Percentiles rank a stretch among this genome's conserved stretches.
Conservation (phyloP, 2,888 invertebrate genomes). For the Prenolepis imparis region DNA sequence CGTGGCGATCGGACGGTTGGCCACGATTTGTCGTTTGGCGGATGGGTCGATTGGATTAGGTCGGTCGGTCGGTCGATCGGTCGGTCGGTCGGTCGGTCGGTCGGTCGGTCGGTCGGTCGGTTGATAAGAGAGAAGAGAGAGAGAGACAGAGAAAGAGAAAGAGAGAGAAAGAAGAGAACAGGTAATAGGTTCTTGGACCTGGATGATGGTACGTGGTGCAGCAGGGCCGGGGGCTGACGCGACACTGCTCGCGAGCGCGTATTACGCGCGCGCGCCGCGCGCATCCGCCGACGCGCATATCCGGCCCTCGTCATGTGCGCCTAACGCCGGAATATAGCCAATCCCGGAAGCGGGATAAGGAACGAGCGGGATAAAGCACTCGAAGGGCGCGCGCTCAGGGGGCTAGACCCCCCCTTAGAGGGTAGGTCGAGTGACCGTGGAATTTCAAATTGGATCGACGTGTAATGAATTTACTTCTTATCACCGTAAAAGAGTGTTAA, state of each 20-base stretch:
- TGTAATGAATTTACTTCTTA: background rate
- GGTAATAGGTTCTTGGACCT: conserved; percentile 83
- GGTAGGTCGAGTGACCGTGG: conserved; percentile 56
- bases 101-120: conserved; percentile 49
- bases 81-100: conserved; percentile 69
- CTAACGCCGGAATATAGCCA: conserved; percentile 68
- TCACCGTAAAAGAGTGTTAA: background rate
- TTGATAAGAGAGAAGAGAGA: conserved; percentile 68
- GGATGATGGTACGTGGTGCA: conserved; percentile 84
- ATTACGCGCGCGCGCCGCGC: conserved; percentile 80
- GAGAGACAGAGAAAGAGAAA: conserved; percentile 72
- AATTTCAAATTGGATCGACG: conserved; percentile 58
- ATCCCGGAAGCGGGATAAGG: conserved; percentile 69
- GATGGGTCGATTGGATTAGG: conserved; percentile 75
- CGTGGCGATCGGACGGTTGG: conserved; percentile 71
- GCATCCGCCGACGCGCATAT: conserved; percentile 76
- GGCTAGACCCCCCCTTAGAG: background rate
- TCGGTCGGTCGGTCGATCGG: conserved; percentile 71
- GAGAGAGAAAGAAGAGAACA: conserved; percentile 72
- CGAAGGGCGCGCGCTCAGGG: conserved; percentile 37
- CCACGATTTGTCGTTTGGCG: conserved; percentile 67
- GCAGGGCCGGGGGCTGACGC: conserved; percentile 86
- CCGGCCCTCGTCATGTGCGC: conserved; percentile 66
- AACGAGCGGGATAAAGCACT: conserved; percentile 55
- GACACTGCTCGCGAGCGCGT: conserved; percentile 83